Evolutionary conservation across 2,888 invertebrate species (phyloP), one percentile per base, ranked within the genome.

Genomic region (Parthenolecanium corni): DNA sequence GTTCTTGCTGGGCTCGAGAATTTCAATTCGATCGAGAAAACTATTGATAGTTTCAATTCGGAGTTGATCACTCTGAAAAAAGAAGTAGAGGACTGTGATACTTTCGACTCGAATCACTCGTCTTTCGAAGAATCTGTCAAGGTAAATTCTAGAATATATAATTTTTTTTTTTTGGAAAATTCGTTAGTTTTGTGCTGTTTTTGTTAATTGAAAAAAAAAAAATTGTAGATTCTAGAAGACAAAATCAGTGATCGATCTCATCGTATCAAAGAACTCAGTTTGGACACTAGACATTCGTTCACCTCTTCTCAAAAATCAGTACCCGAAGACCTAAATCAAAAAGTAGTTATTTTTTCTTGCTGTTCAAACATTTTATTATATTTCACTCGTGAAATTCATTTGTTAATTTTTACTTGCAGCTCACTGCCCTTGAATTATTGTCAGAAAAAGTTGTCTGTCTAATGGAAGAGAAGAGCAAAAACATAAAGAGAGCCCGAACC

Each of bases 381-480:
- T 14, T 49, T 1, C 1, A n/a, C 49, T 49, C 21, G n/a, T 23
- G 2, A 23, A 52, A 52, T 52, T 52, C 1, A 40, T 23, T 36
- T 16, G 14, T 31, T 9, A 20, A n/a, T 1, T 12, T 16, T 44
- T 16, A 38, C n/a, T 24, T 51, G 65, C 64, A 88, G 76, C 77
- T 91, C 68, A 89, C 88, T 54, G 81, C 85, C 66, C 78, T 92
- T 71, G 92, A 92, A 75, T 76, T 92, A 68, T 78, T 86, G 62
- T 81, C 86, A 53, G 92, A 93, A 74, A 82, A 84, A 66, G 78
- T 89, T 63, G 79, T 82, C 58, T 84, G 83, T 70, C 82, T 82
- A 54, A 87, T 92, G 86, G 91, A 90, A 71, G 88, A 89, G 71
- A 89, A 89, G 74, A 84, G 86, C 71, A 81, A 87, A 72, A 89